A percentile compares a stretch with the other conserved stretches of the same genome.
Evolutionary conservation across 2,888 invertebrate genomes (phyloP).

Genomic region (Temnothorax ravouxi): DNA sequence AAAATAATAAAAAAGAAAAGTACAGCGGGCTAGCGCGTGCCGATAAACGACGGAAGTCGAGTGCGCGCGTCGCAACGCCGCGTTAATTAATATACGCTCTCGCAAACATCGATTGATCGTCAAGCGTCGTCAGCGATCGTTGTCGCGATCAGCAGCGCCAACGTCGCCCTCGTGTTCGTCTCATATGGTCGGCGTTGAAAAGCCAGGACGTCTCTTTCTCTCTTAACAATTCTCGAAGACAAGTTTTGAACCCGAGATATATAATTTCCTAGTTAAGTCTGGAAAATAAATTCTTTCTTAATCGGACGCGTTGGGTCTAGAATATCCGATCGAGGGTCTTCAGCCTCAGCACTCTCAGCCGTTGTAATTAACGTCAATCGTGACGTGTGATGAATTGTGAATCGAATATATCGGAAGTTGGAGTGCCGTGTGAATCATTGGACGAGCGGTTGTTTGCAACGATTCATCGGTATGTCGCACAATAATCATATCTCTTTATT

Average conservation of each 20-base stretch:
- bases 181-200: neutral
- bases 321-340: neutral
- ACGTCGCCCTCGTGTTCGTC: neutral
- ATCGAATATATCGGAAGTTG: constrained; percentile 4
- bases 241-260: neutral
- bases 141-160: neutral
- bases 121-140: neutral
- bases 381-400: neutral
- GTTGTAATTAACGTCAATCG: neutral
- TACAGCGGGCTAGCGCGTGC: neutral
- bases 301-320: neutral
- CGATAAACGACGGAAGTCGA: neutral
- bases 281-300: neutral
- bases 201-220: no score
- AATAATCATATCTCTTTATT: constrained; percentile 6
- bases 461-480: constrained; percentile 22
- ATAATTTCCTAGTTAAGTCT: neutral
- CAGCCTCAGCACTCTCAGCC: no score
- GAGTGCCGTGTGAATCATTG: constrained; percentile 16
- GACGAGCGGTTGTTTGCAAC: constrained; percentile 2
- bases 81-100: constrained; percentile 6
- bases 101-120: neutral
- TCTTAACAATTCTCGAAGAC: neutral
- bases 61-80: neutral
- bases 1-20: neutral